Evolutionary conservation across 1,140 invertebrate genomes (phyloP).

Genomic region (Brachionus paranguensis): DNA sequence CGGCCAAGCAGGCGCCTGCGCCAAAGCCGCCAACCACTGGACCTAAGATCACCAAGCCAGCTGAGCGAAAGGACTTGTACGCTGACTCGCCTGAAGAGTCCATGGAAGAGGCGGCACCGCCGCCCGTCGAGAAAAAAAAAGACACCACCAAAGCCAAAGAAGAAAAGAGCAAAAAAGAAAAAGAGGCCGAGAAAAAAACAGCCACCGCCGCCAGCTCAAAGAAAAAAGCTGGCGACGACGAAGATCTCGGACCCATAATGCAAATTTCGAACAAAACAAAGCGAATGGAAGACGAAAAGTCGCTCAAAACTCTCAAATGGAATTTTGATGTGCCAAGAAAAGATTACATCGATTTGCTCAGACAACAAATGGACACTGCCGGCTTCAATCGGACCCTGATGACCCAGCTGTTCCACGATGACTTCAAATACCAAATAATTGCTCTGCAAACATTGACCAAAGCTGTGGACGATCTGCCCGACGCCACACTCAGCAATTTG

Average conservation of each 20-base stretch:
- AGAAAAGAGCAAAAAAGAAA: conserved; percentile 27
- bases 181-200: conserved; percentile 36
- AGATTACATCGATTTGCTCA: conserved; percentile 85
- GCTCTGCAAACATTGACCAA: conserved; percentile 82
- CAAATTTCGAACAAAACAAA: conserved; percentile 63
- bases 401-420: conserved; percentile 83
- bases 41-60: conserved; percentile 11
- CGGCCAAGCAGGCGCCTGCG: conserved; percentile 62
- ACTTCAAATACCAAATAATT: conserved; percentile 93
- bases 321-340: conserved; percentile 85
- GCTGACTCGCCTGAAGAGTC: conserved; percentile 4
- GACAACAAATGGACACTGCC: conserved; percentile 75
- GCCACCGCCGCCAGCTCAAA: conserved; percentile 43
- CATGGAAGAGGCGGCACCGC: background rate
- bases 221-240: conserved; percentile 76
- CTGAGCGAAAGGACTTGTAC: conserved; percentile 19
- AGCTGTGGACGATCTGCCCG: conserved; percentile 64
- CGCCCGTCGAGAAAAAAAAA: background rate
- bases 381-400: conserved; percentile 53
- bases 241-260: conserved; percentile 71
- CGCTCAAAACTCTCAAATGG: conserved; percentile 72
- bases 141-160: background rate
- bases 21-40: conserved; percentile 41
- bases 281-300: conserved; percentile 19
- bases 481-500: conserved; percentile 77